Evolutionary conservation across 2,888 invertebrate species (phyloP), one percentile per base, ranked within the genome.

Genomic region (Drosophila macrospina): DNA sequence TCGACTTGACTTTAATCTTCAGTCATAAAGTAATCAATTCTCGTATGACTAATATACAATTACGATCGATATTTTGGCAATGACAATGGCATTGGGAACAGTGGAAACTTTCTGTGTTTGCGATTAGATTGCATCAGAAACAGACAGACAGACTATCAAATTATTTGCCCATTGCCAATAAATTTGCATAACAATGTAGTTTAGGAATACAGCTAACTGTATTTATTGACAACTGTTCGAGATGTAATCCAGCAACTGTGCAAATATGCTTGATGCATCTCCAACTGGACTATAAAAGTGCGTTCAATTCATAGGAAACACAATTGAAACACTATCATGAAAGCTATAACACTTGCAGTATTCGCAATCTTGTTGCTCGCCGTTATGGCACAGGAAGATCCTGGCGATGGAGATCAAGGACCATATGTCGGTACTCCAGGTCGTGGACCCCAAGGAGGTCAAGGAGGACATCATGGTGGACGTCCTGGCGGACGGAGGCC

Each of bases 361-460:
- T 82, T 82, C 10, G 66, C 74, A 5, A 26, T 82, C 7, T 47
- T 81, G 24, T 24, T 77, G 32, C 69, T 65, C 7, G 48, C 68
- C 42, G 82, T 82, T 5, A 26, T 68, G 28, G 82, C 79, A 5
- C 69, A 76, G 13, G 28, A 45, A 15, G 55, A 44, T 11, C 44
- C 44, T 15, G 60, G 42, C 0, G 34, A 47, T 20, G 28, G 51
- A 2, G 44, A 36, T 15, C 56, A 32, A 2, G 72, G 73, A 0
- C 45, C 54, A 7, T 45, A 50, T 2, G 20, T n/a, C n/a, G 20
- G 50, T 1, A 24, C 34, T n/a, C 45, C 28, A 7, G 13, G 13
- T 20, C 7, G n/a, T 34, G 48, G 48, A n/a, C 48, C 7, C 10
- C 11, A 13, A 6, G 28, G 8, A 28, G 28, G 5, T 0, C 5